Conservation (phyloP, 2,888 invertebrate species). For the Labia minor region DNA sequence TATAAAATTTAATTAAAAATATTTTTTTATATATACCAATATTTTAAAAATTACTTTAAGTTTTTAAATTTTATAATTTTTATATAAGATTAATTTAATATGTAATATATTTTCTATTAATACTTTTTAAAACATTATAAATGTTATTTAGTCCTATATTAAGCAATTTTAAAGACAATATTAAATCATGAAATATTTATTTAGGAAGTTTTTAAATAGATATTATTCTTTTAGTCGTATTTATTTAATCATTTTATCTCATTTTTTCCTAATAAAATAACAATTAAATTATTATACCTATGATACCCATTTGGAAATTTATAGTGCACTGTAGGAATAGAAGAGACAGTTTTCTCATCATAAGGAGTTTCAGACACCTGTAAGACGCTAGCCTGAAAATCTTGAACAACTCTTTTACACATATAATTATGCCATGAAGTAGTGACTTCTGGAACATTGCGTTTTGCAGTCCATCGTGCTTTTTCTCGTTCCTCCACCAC, state of each 20-base stretch:
- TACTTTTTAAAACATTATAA: too few species aligned
- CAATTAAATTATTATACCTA: slow-evolving; percentile 42
- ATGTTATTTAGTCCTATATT: too few species aligned
- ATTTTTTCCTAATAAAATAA: too few species aligned
- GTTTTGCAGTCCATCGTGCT: slow-evolving; percentile 66
- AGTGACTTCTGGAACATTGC: slow-evolving; percentile 67
- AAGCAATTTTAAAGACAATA: too few species aligned
- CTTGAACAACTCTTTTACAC: slow-evolving; percentile 74
- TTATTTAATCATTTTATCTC: too few species aligned
- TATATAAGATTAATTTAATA: neutral
- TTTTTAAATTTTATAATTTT: too few species aligned
- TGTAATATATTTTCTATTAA: too few species aligned
- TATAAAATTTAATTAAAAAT: neutral
- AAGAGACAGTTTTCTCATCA: slow-evolving; percentile 75
- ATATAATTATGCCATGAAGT: slow-evolving; percentile 95
- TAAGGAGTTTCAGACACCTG: slow-evolving; percentile 84
- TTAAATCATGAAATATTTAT: too few species aligned
- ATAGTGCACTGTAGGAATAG: slow-evolving; percentile 86
- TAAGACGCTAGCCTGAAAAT: slow-evolving; percentile 54
- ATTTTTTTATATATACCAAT: neutral
- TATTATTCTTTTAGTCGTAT: too few species aligned
- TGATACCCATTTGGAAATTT: slow-evolving; percentile 98
- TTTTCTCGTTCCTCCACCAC: slow-evolving; percentile 81
- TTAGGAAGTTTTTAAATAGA: too few species aligned
- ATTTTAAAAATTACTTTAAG: too few species aligned